Conservation (phyloP, 2,113 vertebrate species). For the Rallus limicola region DNA sequence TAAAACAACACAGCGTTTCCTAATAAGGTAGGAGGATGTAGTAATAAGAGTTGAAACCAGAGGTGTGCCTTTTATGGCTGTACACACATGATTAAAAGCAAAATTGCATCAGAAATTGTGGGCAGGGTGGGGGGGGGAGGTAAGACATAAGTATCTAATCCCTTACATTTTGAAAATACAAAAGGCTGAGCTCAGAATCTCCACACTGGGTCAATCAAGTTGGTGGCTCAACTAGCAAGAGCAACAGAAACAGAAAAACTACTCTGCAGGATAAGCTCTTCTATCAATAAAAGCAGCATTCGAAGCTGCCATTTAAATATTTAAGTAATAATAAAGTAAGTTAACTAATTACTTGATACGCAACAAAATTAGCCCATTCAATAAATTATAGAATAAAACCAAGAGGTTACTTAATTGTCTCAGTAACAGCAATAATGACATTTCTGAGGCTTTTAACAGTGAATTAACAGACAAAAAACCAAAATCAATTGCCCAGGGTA, state of each 20-base stretch:
- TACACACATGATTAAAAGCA: background rate
- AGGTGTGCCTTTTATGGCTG: background rate
- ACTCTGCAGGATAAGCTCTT: background rate
- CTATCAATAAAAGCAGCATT: background rate
- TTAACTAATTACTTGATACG: background rate
- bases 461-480: background rate
- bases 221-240: background rate
- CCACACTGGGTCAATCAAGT: background rate
- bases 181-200: background rate
- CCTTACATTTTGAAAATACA: background rate
- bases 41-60: background rate
- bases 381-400: conserved; percentile 16
- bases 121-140: no score
- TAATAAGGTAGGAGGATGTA: background rate
- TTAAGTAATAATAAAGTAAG: background rate
- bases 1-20: background rate
- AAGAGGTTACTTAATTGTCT: background rate
- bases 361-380: background rate
- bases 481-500: background rate
- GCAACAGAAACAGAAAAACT: background rate
- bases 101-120: background rate
- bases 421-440: background rate
- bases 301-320: background rate
- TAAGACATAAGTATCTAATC: background rate
- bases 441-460: background rate